A percentile compares a stretch with the other conserved stretches of the same genome.
phyloP scores from a whole-genome alignment of 2,888 invertebrate species.

The Chrysolina haemoptera region DNA sequence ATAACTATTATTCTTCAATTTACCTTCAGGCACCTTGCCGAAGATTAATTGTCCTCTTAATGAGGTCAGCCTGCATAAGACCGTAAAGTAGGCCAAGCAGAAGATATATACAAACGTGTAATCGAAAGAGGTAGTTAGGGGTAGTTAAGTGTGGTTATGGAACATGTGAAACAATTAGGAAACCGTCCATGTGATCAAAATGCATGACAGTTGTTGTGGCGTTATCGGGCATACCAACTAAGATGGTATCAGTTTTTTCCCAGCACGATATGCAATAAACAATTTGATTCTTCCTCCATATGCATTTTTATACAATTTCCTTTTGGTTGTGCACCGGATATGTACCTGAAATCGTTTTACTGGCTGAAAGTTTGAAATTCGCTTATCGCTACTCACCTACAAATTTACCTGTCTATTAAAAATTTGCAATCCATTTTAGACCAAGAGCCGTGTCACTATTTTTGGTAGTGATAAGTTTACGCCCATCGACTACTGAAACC shows the following conservation, averaged over 20 bases:
- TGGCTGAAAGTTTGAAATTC: too few species aligned
- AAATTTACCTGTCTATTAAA: too few species aligned
- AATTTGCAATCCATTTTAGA: too few species aligned
- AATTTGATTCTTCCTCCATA: constrained; percentile 50
- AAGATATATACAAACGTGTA: constrained; percentile 17
- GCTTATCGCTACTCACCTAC: too few species aligned
- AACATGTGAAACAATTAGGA: constrained; percentile 61
- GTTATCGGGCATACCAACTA: constrained; percentile 52
- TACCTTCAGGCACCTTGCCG: neutral
- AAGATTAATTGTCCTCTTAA: neutral
- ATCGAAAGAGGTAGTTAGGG: constrained; percentile 37
- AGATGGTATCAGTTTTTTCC: constrained; percentile 59
- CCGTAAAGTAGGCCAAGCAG: constrained; percentile 5
- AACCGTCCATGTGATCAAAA: constrained; percentile 56
- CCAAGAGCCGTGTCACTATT: too few species aligned
- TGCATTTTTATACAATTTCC: constrained; percentile 28
- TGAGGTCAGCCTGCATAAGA: neutral
- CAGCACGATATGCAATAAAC: constrained; percentile 56
- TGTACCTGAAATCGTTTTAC: neutral
- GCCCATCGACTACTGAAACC: too few species aligned
- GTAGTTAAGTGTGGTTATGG: constrained; percentile 51
- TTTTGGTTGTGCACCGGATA: too few species aligned
- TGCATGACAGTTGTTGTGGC: constrained; percentile 59
- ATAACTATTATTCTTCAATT: neutral
- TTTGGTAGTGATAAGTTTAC: too few species aligned